Conservation (phyloP, 2,113 vertebrate species). For the Mionectes macconnelli region DNA sequence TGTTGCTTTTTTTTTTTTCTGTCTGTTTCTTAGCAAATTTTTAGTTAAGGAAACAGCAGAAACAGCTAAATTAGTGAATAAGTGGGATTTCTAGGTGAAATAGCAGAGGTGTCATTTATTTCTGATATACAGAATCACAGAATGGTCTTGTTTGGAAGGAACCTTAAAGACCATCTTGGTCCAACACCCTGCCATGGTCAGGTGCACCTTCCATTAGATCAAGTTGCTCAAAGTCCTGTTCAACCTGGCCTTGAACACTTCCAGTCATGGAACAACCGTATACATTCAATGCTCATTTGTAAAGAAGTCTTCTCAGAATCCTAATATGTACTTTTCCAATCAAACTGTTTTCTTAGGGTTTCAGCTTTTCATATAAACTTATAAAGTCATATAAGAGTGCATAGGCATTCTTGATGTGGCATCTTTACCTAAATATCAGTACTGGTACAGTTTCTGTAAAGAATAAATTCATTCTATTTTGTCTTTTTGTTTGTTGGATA, state of each 20-base stretch:
- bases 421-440: background rate
- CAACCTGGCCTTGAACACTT: background rate
- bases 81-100: background rate
- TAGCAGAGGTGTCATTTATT: background rate
- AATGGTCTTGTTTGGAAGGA: background rate
- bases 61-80: background rate
- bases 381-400: background rate
- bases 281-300: background rate
- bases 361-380: background rate
- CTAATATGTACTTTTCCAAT: background rate
- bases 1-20: background rate
- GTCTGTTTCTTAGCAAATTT: background rate
- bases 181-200: background rate
- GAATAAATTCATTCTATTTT: background rate
- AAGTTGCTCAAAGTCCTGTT: background rate
- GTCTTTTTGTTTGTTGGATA: background rate
- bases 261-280: background rate
- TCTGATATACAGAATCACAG: background rate
- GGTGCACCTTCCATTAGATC: too few species aligned
- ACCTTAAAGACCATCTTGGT: background rate
- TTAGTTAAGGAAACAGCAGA: background rate
- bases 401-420: background rate
- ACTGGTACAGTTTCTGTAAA: background rate
- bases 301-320: background rate
- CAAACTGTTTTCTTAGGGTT: background rate